A percentile compares a stretch with the other conserved stretches of the same genome.
Conservation (phyloP, 2,113 vertebrate species). For the Ictalurus punctatus region DNA sequence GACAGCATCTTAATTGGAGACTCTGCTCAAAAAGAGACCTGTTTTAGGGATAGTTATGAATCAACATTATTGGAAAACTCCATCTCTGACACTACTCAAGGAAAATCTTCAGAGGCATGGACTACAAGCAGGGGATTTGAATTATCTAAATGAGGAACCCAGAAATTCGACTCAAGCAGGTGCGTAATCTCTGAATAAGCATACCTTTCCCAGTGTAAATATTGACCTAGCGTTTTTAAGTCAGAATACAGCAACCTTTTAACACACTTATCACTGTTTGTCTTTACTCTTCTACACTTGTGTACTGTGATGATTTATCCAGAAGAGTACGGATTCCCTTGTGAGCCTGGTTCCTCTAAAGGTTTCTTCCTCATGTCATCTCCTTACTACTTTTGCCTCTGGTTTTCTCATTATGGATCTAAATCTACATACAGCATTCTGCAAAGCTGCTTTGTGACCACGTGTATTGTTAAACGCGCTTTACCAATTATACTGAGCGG, state of each 20-base stretch:
- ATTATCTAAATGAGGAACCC: background rate
- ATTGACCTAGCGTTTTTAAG: background rate
- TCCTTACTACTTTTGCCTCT: background rate
- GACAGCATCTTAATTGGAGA: background rate
- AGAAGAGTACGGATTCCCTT: background rate
- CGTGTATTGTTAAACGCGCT: background rate
- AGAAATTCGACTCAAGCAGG: background rate
- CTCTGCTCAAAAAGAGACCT: too few relatives aligned
- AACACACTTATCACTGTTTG: too few relatives aligned
- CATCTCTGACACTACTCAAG: background rate
- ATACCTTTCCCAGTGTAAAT: background rate
- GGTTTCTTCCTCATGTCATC: background rate
- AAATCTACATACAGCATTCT: background rate
- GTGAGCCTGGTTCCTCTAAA: background rate
- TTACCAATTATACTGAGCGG: background rate
- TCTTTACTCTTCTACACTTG: background rate
- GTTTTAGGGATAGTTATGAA: background rate
- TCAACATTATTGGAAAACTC: background rate
- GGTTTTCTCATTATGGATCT: too few relatives aligned
- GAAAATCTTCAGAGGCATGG: background rate
- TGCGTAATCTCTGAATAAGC: background rate
- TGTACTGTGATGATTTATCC: background rate
- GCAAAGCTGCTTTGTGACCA: background rate
- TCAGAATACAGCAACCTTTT: background rate
- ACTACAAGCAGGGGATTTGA: background rate